Base-by-base conservation (phyloP, 2,113 vertebrate genomes). In the Mobula birostris region DNA sequence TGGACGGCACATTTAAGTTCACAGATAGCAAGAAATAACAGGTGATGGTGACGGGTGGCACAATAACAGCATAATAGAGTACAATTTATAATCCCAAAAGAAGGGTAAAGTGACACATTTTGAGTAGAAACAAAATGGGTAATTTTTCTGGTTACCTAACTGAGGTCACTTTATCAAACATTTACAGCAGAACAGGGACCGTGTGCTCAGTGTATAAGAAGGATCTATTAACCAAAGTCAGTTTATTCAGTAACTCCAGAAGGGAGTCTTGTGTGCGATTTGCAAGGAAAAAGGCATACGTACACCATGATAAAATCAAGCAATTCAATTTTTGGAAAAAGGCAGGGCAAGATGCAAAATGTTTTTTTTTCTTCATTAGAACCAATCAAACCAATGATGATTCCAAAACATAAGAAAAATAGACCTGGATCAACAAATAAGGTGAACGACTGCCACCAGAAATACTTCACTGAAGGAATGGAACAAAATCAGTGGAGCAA, bases 1-100 rank as follows among this genome's bases (percentile, higher is more conserved):
- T 0, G 99, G 99, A 58, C 98, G 98, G 94, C 99, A 99, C 1
- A 97, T 99, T 94, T 99, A 96, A 98, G 29, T 58, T 94, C 29
- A 85, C 36, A 36, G 61, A 40, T 15, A 61, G 40, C 94, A 94
- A 72, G 56, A 93, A 93, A 85, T 36, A 27, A 32, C 58, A 80
- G 70, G 5, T 5, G 5, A 63, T 12, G 77, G 77, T 82, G 77
- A 72, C 72, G 66, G 63, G 77, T 85, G 78, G 36, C 74, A 77
- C 74, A 63, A 76, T n/a, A n/a, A 63, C 72, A 78, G 72, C 32
- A 8, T 94, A 14, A 78, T 36, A 58, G 74, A 94, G 74, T 61
- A 90, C 85, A 90, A 90, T 68, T 66, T 90, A 88, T 63, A 88
- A 88, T 66, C 66, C 68, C 68, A 74, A 21, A 32, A 17, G 32